These are phyloP conservation scores for Xiphophorus birchmanni DNA, from an alignment of 2,797 vertebrate genomes.

Conservation along the genomic window DNA sequence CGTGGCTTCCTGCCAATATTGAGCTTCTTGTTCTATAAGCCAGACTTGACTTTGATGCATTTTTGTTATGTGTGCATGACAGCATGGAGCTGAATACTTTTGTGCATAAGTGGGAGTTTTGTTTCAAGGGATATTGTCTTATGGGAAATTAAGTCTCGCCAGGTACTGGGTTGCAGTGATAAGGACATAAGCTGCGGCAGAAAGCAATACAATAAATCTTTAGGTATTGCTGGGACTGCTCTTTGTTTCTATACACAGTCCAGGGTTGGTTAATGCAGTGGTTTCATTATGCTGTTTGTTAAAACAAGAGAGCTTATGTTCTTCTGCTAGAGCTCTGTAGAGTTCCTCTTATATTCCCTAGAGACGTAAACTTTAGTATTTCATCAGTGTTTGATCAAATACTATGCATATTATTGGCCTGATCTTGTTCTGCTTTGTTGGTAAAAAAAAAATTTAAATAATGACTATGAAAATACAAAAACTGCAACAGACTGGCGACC, in stretches of 20 bases:
- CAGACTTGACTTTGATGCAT: constrained; percentile 34
- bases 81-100: constrained; percentile 28
- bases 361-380: constrained; percentile 39
- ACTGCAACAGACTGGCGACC: no score
- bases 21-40: constrained; percentile 31
- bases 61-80: constrained; percentile 5
- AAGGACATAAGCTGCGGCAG: constrained; percentile 48
- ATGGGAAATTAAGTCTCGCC: constrained; percentile 50
- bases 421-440: constrained; percentile 33
- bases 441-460: background rate
- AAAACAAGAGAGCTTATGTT: constrained; percentile 62
- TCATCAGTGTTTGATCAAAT: constrained; percentile 31
- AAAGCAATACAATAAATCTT: constrained; percentile 59
- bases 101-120: constrained; percentile 25
- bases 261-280: constrained; percentile 36
- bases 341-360: constrained; percentile 42
- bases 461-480: background rate
- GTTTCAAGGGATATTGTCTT: constrained; percentile 39
- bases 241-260: background rate
- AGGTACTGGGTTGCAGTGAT: constrained; percentile 40
- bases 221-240: constrained; percentile 35
- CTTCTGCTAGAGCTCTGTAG: constrained; percentile 51
- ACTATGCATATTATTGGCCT: constrained; percentile 50
- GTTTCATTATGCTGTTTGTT: constrained; percentile 54
- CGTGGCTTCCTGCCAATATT: constrained; percentile 18